These are phyloP conservation scores for Lipophrys pholis DNA, from an alignment of 2,113 vertebrate species.

Conservation along the genomic window DNA sequence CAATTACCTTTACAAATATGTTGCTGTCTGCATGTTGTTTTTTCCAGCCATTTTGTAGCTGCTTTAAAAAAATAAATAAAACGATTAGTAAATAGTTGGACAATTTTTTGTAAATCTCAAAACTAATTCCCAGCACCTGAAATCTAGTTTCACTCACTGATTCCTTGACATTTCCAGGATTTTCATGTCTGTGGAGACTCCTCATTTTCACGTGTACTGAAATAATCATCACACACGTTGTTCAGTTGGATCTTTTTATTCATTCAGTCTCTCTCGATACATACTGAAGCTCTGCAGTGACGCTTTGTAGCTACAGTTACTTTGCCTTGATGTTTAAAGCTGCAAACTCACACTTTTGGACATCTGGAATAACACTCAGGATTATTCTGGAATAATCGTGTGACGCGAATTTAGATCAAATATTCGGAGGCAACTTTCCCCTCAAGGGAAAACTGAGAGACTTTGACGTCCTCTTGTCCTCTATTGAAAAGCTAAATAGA, in stretches of 20 bases:
- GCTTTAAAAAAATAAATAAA: too few species aligned
- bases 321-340: conserved; percentile 57
- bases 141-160: too few species aligned
- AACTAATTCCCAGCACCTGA: too few species aligned
- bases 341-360: conserved; percentile 60
- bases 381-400: conserved; percentile 10
- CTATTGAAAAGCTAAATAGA: conserved; percentile 11
- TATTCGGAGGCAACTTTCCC: conserved; percentile 1
- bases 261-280: conserved; percentile 55
- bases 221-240: conserved; percentile 48
- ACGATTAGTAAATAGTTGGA: too few species aligned
- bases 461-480: neutral
- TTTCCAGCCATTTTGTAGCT: too few species aligned
- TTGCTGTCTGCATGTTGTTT: too few species aligned
- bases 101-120: too few species aligned
- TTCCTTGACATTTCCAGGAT: too few species aligned
- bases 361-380: neutral
- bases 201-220: neutral
- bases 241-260: conserved; percentile 80
- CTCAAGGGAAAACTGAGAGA: neutral
- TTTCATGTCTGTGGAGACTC: too few species aligned
- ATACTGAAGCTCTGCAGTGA: conserved; percentile 64
- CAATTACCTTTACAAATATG: too few species aligned
- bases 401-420: conserved; percentile 1
- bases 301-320: conserved; percentile 59